Percentiles rank a stretch among this genome's conserved stretches.
Conservation (phyloP, 2,797 vertebrate genomes). For the Microctenopoma stevenorrisi region DNA sequence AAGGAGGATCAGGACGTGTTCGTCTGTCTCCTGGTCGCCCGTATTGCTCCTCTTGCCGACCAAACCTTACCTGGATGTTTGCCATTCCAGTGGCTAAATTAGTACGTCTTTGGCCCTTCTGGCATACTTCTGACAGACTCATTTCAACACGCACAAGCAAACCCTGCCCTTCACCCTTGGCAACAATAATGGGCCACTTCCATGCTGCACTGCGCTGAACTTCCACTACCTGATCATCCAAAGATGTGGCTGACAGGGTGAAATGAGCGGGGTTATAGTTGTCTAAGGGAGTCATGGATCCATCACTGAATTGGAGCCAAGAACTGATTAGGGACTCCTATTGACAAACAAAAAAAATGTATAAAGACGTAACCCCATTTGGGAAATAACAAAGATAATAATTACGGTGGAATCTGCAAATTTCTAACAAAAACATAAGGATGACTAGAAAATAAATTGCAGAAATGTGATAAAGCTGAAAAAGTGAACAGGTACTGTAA, state of each 20-base stretch:
- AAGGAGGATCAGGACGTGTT: conserved; percentile 82
- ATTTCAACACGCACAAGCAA: conserved; percentile 90
- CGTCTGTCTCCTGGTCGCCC: conserved; percentile 86
- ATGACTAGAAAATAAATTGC: conserved; percentile 33
- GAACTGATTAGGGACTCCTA: conserved; percentile 94
- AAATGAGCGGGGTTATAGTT: conserved; percentile 91
- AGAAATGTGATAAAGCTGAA: conserved; percentile 14
- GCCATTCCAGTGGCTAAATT: conserved; percentile 86
- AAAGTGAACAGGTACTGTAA: conserved; percentile 47
- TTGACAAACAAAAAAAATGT: conserved; percentile 18
- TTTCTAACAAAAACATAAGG: conserved; percentile 35
- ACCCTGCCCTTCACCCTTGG: conserved; percentile 92
- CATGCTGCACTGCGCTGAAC: conserved; percentile 73
- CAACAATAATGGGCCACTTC: conserved; percentile 86
- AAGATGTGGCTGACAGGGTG: conserved; percentile 85
- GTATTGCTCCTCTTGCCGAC: conserved; percentile 82
- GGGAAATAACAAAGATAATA: conserved; percentile 24
- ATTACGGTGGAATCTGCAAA: conserved; percentile 20
- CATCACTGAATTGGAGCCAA: conserved; percentile 97
- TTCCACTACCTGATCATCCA: conserved; percentile 86
- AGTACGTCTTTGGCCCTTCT: conserved; percentile 88
- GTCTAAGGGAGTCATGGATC: conserved; percentile 91
- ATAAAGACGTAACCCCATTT: conserved; percentile 11
- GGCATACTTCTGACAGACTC: conserved; percentile 87
- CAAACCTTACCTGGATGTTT: conserved; percentile 86